These are phyloP conservation scores for Tylochromis polylepis DNA, from an alignment of 2,113 vertebrate species.

Conservation along the genomic window DNA sequence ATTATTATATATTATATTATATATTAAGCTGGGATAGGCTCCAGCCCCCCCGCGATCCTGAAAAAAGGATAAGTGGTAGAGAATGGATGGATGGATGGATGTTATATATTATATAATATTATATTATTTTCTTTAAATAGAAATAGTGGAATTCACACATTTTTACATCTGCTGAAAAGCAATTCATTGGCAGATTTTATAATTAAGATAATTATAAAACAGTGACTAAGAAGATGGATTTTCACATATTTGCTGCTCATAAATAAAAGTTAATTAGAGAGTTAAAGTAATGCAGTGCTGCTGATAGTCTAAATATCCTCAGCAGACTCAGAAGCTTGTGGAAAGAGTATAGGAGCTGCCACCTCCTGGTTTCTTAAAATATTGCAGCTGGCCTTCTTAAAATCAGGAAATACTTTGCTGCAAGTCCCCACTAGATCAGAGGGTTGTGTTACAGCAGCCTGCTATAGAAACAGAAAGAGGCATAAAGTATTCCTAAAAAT, in stretches of 20 bases:
- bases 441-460: not conserved
- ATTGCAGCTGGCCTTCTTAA: constrained; percentile 38
- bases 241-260: not conserved
- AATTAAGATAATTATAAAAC: not conserved
- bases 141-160: not conserved
- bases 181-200: not conserved
- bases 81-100: too few species aligned
- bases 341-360: constrained; percentile 75
- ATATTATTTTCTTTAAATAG: not conserved
- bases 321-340: not conserved
- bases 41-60: too few species aligned
- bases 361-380: constrained; percentile 69
- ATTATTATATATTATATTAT: not conserved
- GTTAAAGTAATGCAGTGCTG: not conserved
- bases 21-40: too few species aligned
- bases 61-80: too few species aligned
- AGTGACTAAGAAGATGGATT: not conserved
- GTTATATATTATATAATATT: not conserved
- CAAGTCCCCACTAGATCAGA: not conserved
- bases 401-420: not conserved
- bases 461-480: not conserved
- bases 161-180: not conserved
- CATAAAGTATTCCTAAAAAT: not conserved
- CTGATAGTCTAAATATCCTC: not conserved
- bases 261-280: not conserved